Evolutionary conservation across 2,113 vertebrate species (phyloP).

Genomic region (Anas platyrhynchos): DNA sequence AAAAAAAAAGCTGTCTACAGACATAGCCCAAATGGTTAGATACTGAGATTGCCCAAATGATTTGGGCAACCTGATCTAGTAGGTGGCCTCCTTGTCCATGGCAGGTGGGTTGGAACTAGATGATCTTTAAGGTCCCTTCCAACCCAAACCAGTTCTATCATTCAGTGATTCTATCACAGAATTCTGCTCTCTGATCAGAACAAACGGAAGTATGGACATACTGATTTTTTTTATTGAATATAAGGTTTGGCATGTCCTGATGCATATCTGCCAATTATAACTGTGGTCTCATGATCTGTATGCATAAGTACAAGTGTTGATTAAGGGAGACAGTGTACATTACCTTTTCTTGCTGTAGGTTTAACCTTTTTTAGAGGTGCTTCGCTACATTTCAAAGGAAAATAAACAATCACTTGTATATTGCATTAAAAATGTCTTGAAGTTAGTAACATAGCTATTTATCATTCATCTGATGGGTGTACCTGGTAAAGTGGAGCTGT

Average conservation of each 20-base stretch:
- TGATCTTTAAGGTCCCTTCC: no score
- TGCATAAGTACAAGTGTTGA: not conserved
- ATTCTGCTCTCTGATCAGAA: not conserved
- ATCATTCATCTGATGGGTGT: not conserved
- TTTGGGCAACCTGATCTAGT: not conserved
- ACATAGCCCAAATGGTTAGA: not conserved
- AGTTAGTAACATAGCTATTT: not conserved
- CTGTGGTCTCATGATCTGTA: not conserved
- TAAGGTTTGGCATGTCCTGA: not conserved
- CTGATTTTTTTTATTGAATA: not conserved
- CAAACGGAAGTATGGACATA: not conserved
- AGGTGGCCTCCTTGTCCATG: not conserved
- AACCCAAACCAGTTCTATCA: no score
- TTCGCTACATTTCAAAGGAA: not conserved
- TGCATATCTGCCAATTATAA: not conserved
- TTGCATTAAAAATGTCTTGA: not conserved
- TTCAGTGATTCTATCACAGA: not conserved
- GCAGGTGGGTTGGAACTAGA: not conserved
- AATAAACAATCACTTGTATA: not conserved
- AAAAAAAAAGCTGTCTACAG: not conserved
- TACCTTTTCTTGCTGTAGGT: not conserved
- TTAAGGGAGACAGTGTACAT: not conserved
- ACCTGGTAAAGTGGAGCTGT: not conserved
- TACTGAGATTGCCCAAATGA: not conserved
- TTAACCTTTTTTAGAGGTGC: not conserved